Percentiles rank a stretch among this genome's conserved stretches.
Conservation (phyloP, 2,888 invertebrate genomes). For the Epiblema foenella region DNA sequence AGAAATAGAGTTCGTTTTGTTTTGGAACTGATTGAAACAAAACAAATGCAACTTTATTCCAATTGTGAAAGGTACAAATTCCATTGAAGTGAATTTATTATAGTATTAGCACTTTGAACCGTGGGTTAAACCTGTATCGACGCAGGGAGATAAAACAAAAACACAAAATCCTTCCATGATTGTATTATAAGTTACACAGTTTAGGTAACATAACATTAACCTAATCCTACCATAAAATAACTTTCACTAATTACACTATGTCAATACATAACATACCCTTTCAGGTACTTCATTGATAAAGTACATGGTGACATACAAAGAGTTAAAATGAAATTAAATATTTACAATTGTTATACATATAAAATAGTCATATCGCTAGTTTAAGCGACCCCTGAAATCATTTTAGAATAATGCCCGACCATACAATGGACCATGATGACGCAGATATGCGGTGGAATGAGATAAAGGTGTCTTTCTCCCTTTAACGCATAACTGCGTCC, state of each 20-base stretch:
- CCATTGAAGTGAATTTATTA: too few species aligned
- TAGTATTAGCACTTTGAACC: too few species aligned
- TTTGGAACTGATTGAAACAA: too few species aligned
- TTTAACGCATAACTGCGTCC: too few species aligned
- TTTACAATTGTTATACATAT: constrained; percentile 15
- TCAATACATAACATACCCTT: constrained; percentile 26
- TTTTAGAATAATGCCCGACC: too few species aligned
- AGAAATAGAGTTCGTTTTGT: too few species aligned
- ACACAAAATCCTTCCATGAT: constrained; percentile 26
- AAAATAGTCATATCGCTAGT: background rate
- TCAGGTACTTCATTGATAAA: constrained; percentile 19
- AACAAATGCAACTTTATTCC: too few species aligned
- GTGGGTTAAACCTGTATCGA: too few species aligned
- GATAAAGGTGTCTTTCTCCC: too few species aligned
- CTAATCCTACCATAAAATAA: constrained; percentile 37
- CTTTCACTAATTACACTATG: constrained; percentile 22
- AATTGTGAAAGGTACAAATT: too few species aligned
- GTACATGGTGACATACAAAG: background rate
- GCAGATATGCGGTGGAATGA: too few species aligned
- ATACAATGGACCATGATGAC: too few species aligned
- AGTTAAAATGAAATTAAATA: background rate
- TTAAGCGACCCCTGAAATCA: background rate
- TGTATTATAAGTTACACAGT: constrained; percentile 35
- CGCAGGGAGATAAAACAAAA: constrained; percentile 2
- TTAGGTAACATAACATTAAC: constrained; percentile 29